Evolutionary conservation across 1,140 invertebrate genomes (phyloP).

Genomic region (Belonocnema kinseyi): DNA sequence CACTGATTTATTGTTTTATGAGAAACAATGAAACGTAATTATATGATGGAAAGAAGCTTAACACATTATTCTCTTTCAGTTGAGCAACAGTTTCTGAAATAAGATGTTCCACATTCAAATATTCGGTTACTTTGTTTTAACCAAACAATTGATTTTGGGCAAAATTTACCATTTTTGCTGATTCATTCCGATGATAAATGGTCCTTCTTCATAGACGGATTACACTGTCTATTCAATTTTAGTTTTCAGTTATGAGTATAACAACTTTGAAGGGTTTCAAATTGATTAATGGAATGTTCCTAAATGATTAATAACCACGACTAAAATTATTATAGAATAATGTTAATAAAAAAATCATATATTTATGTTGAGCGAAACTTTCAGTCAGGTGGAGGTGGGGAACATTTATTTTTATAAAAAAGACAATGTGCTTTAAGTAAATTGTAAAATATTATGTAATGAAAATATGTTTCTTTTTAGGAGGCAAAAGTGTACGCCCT

Average conservation of each 20-base stretch:
- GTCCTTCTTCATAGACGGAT: neutral
- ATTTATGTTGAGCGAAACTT: neutral
- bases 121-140: neutral
- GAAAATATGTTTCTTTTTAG: slow-evolving; percentile 10
- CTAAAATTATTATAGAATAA: too few species aligned
- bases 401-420: neutral
- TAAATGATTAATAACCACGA: too few species aligned
- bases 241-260: too few species aligned
- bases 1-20: slow-evolving; percentile 29
- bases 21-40: slow-evolving; percentile 23
- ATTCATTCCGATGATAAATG: neutral
- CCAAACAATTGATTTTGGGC: slow-evolving; percentile 4
- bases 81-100: slow-evolving; percentile 6
- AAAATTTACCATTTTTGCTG: neutral
- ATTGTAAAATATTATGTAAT: neutral
- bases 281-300: too few species aligned
- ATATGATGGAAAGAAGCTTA: slow-evolving; percentile 23
- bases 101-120: slow-evolving; percentile 14
- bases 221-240: neutral
- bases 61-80: slow-evolving; percentile 23
- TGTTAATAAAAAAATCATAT: neutral
- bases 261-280: too few species aligned
- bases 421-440: neutral
- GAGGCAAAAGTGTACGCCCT: slow-evolving; percentile 14
- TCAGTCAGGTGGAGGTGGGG: neutral